phyloP scores from a whole-genome alignment of 2,888 invertebrate genomes.

The Rhogogaster chlorosoma region DNA sequence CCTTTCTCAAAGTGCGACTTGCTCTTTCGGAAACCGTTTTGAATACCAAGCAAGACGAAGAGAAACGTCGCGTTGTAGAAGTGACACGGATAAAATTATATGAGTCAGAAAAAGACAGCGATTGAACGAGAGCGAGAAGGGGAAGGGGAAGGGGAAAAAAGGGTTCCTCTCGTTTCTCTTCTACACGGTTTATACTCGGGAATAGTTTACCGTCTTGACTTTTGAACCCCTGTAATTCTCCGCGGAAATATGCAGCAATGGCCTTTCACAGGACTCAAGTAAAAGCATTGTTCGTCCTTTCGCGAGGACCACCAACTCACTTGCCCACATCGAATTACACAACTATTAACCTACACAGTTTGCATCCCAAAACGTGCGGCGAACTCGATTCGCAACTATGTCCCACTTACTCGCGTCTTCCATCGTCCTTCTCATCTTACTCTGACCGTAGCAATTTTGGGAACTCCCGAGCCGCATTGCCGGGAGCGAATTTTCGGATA shows the following conservation, averaged over 20 bases:
- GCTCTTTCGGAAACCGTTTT: constrained; percentile 39
- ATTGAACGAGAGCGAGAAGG: neutral
- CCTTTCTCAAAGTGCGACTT: constrained; percentile 42
- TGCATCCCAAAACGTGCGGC: constrained; percentile 22
- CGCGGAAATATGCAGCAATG: neutral
- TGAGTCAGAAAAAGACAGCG: neutral
- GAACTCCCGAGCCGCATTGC: neutral
- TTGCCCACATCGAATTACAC: constrained; percentile 50
- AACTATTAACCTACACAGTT: constrained; percentile 51
- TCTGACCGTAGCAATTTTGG: constrained; percentile 7
- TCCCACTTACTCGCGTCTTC: constrained; percentile 9
- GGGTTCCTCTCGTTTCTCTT: constrained; percentile 14
- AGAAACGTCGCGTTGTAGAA: neutral
- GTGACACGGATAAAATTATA: neutral
- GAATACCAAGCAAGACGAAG: constrained; percentile 38
- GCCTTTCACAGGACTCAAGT: neutral
- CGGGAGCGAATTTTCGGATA: constrained; percentile 13
- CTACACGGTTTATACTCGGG: neutral
- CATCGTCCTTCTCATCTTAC: constrained; percentile 6
- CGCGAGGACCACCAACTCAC: constrained; percentile 1
- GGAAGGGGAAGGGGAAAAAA: neutral
- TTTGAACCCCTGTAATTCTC: neutral
- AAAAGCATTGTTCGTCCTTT: constrained; percentile 38
- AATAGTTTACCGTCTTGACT: constrained; percentile 31
- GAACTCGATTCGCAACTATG: constrained; percentile 47